Evolutionary conservation across 2,797 vertebrate genomes (phyloP).

Genomic region (Dendrocincla tyrannina): DNA sequence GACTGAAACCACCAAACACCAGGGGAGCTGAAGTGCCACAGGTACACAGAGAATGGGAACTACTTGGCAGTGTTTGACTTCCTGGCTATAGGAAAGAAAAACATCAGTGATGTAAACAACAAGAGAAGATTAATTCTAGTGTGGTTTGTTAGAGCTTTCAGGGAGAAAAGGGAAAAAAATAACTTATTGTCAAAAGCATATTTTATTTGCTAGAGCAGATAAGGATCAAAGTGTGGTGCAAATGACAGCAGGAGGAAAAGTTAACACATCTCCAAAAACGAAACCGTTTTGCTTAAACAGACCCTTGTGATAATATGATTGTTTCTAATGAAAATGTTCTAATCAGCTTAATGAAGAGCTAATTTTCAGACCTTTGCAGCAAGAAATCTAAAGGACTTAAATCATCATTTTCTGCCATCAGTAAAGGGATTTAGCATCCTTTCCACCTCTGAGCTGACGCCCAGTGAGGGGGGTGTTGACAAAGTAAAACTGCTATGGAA

Average conservation of each 20-base stretch:
- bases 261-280: neutral
- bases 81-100: neutral
- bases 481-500: neutral
- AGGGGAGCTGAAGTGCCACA: neutral
- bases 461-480: neutral
- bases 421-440: neutral
- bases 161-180: too few species aligned
- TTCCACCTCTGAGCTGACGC: neutral
- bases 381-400: neutral
- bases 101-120: neutral
- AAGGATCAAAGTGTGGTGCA: neutral
- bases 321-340: neutral
- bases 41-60: neutral
- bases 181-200: neutral
- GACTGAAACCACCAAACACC: neutral
- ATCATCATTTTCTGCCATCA: neutral
- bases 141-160: neutral
- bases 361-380: neutral
- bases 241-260: neutral
- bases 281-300: neutral
- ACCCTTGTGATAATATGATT: neutral
- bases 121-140: neutral
- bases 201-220: neutral
- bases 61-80: neutral
- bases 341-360: constrained; percentile 18